These are phyloP conservation scores for Leucoraja ocellata DNA, from an alignment of 2,797 vertebrate genomes.

Conservation along the genomic window DNA sequence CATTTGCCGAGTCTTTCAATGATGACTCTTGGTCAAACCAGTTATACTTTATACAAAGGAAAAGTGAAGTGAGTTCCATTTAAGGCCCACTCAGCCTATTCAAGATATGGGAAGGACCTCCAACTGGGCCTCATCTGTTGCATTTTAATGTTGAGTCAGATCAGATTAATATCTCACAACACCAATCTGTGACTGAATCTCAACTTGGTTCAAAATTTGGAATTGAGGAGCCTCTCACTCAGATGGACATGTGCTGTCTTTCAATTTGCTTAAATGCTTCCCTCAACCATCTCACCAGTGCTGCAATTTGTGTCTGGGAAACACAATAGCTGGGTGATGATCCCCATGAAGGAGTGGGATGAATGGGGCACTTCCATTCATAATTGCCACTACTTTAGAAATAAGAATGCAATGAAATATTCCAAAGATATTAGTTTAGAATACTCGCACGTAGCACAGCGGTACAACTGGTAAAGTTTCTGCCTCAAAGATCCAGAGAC, in stretches of 20 bases:
- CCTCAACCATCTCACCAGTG: background rate
- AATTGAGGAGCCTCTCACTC: background rate
- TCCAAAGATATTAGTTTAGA: background rate
- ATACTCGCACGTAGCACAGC: background rate
- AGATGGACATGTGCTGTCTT: background rate
- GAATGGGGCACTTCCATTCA: background rate
- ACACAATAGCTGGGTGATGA: background rate
- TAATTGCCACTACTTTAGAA: background rate
- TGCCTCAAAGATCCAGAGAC: no score
- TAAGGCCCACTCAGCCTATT: background rate
- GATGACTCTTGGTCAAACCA: background rate
- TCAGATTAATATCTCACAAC: background rate
- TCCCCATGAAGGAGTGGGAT: background rate
- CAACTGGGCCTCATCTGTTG: background rate
- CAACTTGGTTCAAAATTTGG: background rate
- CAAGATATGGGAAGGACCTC: background rate
- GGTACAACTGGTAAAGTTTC: no score
- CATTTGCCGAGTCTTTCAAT: background rate
- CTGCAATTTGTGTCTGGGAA: background rate
- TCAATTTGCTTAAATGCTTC: background rate
- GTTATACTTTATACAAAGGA: background rate
- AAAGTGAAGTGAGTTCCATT: background rate
- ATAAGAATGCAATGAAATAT: background rate
- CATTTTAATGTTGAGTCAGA: background rate
- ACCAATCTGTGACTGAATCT: background rate